Evolutionary conservation across 2,113 vertebrate genomes (phyloP).

Genomic region (Boleophthalmus pectinirostris): DNA sequence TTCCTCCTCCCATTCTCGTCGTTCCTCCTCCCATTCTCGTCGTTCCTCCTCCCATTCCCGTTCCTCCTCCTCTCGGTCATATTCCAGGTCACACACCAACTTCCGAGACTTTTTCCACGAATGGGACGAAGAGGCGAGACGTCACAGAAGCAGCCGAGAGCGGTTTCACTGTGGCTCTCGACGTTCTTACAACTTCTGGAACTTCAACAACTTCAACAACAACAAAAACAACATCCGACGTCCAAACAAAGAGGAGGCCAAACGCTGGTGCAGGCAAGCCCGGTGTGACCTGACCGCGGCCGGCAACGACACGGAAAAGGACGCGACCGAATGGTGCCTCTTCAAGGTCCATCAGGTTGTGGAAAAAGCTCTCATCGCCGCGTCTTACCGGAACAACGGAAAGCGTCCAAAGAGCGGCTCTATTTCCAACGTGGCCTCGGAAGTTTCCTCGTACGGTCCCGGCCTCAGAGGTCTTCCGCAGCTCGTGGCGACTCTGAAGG

Average conservation of each 20-base stretch:
- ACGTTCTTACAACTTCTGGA: constrained; percentile 73
- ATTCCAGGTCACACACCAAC: not conserved
- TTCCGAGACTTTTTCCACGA: constrained; percentile 56
- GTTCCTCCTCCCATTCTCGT: too few species aligned
- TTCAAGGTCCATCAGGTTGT: constrained; percentile 81
- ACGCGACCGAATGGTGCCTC: constrained; percentile 79
- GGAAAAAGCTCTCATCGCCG: constrained; percentile 79
- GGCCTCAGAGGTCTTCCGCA: constrained; percentile 55
- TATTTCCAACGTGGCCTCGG: constrained; percentile 59
- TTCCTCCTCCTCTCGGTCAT: not conserved
- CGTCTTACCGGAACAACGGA: constrained; percentile 64
- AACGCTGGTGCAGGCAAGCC: constrained; percentile 79
- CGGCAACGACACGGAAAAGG: constrained; percentile 42
- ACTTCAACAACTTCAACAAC: constrained; percentile 51
- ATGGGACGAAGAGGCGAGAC: constrained; percentile 76
- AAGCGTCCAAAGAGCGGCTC: constrained; percentile 26
- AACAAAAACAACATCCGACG: constrained; percentile 40
- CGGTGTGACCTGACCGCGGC: constrained; percentile 77
- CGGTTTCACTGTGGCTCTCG: constrained; percentile 38
- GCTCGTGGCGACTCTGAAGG: constrained; percentile 55
- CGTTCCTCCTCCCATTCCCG: too few species aligned
- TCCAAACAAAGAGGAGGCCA: constrained; percentile 72
- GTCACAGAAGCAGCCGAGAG: constrained; percentile 62
- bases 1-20: too few species aligned
- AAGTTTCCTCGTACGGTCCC: constrained; percentile 49